phyloP scores from a whole-genome alignment of 1,140 invertebrate genomes.

The Drosophila truncata region DNA sequence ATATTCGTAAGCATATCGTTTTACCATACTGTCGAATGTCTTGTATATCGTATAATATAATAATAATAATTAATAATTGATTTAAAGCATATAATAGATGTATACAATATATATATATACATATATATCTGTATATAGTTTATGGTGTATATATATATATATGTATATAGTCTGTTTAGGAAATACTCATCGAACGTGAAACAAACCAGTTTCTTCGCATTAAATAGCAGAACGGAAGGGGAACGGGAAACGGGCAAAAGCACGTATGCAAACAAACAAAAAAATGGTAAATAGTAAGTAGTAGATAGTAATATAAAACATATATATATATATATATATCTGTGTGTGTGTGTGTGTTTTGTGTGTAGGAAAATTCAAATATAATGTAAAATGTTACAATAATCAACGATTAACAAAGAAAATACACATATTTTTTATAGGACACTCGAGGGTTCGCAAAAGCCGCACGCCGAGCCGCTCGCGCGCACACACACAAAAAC shows the following conservation, averaged over 20 bases:
- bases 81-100: constrained; percentile 77
- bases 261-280: neutral
- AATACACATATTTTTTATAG: constrained; percentile 59
- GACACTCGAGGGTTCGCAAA: constrained; percentile 14
- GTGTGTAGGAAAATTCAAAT: constrained; percentile 52
- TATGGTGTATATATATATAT: constrained; percentile 17
- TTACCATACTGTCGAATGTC: constrained; percentile 82
- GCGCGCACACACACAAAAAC: constrained; percentile 15
- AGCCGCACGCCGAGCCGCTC: constrained; percentile 3
- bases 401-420: constrained; percentile 79
- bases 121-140: constrained; percentile 43
- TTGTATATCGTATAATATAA: constrained; percentile 75
- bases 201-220: constrained; percentile 33
- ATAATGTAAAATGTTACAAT: constrained; percentile 59
- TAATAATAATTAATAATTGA: constrained; percentile 80
- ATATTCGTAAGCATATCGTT: constrained; percentile 77
- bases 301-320: constrained; percentile 30
- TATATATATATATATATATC: constrained; percentile 40
- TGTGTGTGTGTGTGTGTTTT: constrained; percentile 28
- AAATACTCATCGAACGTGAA: constrained; percentile 77
- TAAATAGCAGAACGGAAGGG: constrained; percentile 35
- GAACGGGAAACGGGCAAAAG: constrained; percentile 4
- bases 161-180: constrained; percentile 77
- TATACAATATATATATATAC: constrained; percentile 33
- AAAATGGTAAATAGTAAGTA: constrained; percentile 9